These are phyloP conservation scores for Notechis scutatus DNA, from an alignment of 2,113 vertebrate species.

Conservation along the genomic window DNA sequence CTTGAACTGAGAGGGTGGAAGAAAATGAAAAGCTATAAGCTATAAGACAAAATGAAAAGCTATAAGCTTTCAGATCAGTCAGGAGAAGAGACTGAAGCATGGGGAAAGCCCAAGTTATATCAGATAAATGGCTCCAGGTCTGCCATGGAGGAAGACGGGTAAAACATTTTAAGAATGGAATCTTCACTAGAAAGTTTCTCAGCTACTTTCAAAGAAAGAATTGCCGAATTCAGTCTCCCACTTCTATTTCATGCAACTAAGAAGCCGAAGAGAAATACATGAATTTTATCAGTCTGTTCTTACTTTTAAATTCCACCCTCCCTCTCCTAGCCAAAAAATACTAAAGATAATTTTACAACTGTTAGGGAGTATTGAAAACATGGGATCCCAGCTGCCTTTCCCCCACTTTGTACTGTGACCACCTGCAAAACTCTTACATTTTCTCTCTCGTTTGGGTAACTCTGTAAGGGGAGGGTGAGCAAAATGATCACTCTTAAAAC, in stretches of 20 bases:
- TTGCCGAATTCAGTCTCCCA: neutral
- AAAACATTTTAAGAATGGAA: neutral
- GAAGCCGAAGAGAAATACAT: neutral
- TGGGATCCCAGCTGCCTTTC: neutral
- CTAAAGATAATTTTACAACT: neutral
- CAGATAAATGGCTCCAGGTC: neutral
- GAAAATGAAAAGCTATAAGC: neutral
- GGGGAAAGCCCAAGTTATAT: neutral
- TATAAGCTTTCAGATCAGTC: neutral
- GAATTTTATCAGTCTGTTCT: neutral
- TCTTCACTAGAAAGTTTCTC: neutral
- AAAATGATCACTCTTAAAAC: too few relatives aligned
- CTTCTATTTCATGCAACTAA: neutral
- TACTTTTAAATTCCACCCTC: neutral
- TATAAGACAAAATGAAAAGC: neutral
- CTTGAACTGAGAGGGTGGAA: conserved; percentile 33
- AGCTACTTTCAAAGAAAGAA: neutral
- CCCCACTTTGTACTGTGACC: neutral
- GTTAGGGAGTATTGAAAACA: neutral
- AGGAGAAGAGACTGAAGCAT: neutral
- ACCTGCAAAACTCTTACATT: neutral
- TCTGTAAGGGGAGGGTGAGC: neutral
- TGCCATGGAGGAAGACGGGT: neutral
- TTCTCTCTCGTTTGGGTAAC: neutral
- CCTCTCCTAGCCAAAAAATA: neutral